A percentile compares a stretch with the other conserved stretches of the same genome.
Conservation (phyloP, 2,888 invertebrate species). For the Kuschelorhynchus macadamiae region DNA sequence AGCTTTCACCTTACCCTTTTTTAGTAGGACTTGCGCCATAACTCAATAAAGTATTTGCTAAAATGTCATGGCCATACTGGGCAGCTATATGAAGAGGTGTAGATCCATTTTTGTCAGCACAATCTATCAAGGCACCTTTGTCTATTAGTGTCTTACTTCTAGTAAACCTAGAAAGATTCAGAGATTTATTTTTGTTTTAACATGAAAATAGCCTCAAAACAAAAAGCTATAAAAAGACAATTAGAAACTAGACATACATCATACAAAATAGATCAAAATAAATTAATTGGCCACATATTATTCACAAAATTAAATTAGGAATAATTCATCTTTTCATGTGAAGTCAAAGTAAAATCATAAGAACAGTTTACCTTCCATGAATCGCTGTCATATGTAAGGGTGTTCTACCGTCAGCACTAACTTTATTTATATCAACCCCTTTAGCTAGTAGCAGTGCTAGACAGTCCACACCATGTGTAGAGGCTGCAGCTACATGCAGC, state of each 20-base stretch:
- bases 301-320: too few relatives aligned
- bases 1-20: slow-evolving; percentile 68
- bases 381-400: slow-evolving; percentile 78
- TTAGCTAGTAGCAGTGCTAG: slow-evolving; percentile 72
- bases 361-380: slow-evolving; percentile 72
- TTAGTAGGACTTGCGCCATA: slow-evolving; percentile 70
- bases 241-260: too few relatives aligned
- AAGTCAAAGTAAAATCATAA: too few relatives aligned
- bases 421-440: slow-evolving; percentile 71
- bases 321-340: too few relatives aligned
- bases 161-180: slow-evolving; percentile 66
- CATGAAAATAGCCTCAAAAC: too few relatives aligned
- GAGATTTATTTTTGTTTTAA: too few relatives aligned
- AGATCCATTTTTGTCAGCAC: slow-evolving; percentile 73
- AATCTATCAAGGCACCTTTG: slow-evolving; percentile 73
- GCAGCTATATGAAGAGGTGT: slow-evolving; percentile 77
- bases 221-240: too few relatives aligned
- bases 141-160: slow-evolving; percentile 75
- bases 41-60: slow-evolving; percentile 70
- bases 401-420: slow-evolving; percentile 74
- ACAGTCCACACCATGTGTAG: slow-evolving; percentile 75
- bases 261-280: too few relatives aligned
- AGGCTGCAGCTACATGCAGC: slow-evolving; percentile 74
- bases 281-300: too few relatives aligned
- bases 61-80: slow-evolving; percentile 73